Evolutionary conservation across 2,113 vertebrate genomes (phyloP).

Genomic region (Apteryx mantelli): DNA sequence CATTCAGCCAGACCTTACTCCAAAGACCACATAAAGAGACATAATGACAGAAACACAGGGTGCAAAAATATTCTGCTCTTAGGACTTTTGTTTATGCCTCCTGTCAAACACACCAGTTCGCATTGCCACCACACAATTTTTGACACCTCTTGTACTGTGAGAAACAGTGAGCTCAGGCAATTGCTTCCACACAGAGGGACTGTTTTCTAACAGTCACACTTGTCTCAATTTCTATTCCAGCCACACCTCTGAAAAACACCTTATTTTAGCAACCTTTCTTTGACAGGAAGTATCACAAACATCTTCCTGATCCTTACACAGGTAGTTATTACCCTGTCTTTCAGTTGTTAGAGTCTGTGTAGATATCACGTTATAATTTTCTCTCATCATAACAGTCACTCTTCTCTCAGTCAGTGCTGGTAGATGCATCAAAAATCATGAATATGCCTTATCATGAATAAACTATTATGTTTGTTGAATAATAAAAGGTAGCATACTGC

Average conservation of each 20-base stretch:
- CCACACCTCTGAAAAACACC: not conserved
- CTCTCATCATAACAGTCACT: accelerated
- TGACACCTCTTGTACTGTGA: not conserved
- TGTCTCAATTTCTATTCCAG: not conserved
- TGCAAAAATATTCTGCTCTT: not conserved
- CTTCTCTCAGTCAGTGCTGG: not conserved
- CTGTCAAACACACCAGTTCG: not conserved
- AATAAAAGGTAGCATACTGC: not conserved
- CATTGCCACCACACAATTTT: not conserved
- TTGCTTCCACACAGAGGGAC: accelerated
- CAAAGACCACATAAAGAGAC: accelerated
- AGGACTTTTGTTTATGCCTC: not conserved
- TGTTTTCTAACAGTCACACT: not conserved
- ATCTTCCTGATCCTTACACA: not conserved
- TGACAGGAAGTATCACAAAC: not conserved
- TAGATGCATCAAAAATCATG: not conserved
- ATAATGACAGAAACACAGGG: not conserved
- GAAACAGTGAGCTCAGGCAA: not conserved
- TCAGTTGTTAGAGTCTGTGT: not conserved
- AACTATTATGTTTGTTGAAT: not conserved
- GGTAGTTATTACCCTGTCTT: not conserved
- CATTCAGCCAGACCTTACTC: not conserved
- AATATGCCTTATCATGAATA: not conserved
- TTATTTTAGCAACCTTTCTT: not conserved
- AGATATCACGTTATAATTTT: not conserved